Evolutionary conservation across 1,140 invertebrate genomes (phyloP).

Genomic region (Neodiprion pinetum): DNA sequence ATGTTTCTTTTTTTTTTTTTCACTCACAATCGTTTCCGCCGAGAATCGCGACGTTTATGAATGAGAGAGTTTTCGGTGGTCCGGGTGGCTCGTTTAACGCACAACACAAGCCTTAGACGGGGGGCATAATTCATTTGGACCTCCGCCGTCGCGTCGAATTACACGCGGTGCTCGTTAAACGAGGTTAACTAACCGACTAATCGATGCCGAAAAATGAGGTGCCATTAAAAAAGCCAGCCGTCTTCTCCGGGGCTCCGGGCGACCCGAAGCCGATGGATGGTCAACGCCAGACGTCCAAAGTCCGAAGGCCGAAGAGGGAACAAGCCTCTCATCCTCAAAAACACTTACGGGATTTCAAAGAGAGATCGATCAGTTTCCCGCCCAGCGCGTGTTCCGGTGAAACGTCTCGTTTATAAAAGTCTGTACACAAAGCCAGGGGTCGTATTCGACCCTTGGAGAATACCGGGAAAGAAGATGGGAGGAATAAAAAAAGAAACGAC

Average conservation of each 20-base stretch:
- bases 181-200: conserved; percentile 8
- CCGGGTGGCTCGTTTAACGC: too few species aligned
- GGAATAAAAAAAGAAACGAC: conserved; percentile 3
- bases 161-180: not conserved
- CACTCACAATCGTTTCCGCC: too few species aligned
- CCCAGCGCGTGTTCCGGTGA: conserved; percentile 19
- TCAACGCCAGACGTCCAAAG: not conserved
- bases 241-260: not conserved
- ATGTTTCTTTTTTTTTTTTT: too few species aligned
- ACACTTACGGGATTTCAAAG: not conserved
- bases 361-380: conserved; percentile 28
- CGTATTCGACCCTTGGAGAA: conserved; percentile 12
- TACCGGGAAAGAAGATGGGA: conserved; percentile 9
- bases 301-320: not conserved
- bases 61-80: too few species aligned
- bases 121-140: too few species aligned
- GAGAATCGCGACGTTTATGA: too few species aligned
- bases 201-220: conserved; percentile 15
- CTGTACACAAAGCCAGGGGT: conserved; percentile 11
- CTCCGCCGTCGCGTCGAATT: not conserved
- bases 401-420: conserved; percentile 25
- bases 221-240: conserved; percentile 10
- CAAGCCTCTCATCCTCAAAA: not conserved
- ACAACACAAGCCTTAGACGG: too few species aligned
- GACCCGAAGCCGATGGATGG: not conserved